phyloP scores from a whole-genome alignment of 2,888 invertebrate species.

The Aspidapion aeneum region DNA sequence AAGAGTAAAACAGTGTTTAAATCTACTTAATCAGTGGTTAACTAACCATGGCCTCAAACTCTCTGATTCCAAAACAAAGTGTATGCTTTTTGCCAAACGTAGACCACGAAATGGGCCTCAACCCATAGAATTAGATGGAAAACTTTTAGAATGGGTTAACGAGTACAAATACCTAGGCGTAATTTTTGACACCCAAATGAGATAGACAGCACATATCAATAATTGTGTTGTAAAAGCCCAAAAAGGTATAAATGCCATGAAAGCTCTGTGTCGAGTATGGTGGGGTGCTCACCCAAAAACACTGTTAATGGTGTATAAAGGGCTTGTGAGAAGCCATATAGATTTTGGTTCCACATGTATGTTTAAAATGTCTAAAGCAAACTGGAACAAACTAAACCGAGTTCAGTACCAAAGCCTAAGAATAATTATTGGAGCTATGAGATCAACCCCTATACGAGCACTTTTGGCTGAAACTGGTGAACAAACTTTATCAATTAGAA shows the following conservation, averaged over 20 bases:
- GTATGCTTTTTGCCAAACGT: background rate
- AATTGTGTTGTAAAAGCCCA: constrained; percentile 1
- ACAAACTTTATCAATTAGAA: background rate
- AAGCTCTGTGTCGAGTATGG: constrained; percentile 4
- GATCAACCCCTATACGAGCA: background rate
- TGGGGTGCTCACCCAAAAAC: constrained; percentile 3
- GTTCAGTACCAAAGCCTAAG: background rate
- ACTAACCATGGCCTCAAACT: background rate
- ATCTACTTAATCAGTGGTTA: background rate
- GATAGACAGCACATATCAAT: constrained; percentile 2
- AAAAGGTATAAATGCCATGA: constrained; percentile 11
- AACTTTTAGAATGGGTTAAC: constrained; percentile 2
- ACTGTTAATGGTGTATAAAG: background rate
- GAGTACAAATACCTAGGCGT: constrained; percentile 7
- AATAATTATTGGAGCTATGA: background rate
- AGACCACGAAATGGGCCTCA: background rate
- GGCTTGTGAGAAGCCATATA: background rate
- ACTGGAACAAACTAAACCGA: background rate
- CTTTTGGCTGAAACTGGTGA: background rate
- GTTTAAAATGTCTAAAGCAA: background rate
- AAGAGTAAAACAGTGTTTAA: background rate
- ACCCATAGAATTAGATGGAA: background rate
- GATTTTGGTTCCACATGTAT: background rate
- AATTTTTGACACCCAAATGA: background rate
- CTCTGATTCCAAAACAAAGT: background rate